Evolutionary conservation across 1,140 invertebrate species (phyloP).

Genomic region (Drosophila aff.): DNA sequence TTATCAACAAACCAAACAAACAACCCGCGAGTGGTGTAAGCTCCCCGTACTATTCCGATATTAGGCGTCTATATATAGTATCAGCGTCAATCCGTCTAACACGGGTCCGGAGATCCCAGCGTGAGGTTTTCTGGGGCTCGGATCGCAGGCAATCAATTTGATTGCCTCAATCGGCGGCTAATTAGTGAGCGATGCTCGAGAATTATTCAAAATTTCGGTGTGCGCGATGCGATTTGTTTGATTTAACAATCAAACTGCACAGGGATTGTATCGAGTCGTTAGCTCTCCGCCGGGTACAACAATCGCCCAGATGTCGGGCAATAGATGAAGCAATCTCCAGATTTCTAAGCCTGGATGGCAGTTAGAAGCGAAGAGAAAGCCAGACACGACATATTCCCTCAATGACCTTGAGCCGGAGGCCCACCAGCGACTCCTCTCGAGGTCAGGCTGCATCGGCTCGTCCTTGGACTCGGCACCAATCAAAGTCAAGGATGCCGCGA

Average conservation of each 20-base stretch:
- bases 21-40: constrained; percentile 28
- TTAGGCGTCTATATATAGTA: constrained; percentile 61
- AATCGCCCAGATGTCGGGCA: constrained; percentile 35
- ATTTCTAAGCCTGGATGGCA: constrained; percentile 20
- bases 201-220: constrained; percentile 56
- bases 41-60: constrained; percentile 52
- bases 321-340: constrained; percentile 66
- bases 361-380: constrained; percentile 32
- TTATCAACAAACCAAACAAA: constrained; percentile 72
- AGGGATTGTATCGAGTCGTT: constrained; percentile 14
- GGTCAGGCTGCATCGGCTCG: constrained; percentile 50
- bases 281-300: constrained; percentile 1
- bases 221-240: constrained; percentile 53
- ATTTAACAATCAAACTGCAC: constrained; percentile 50
- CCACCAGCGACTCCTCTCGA: constrained; percentile 45
- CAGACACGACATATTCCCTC: constrained; percentile 36
- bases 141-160: constrained; percentile 71
- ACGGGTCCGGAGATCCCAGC: constrained; percentile 51
- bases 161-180: constrained; percentile 81
- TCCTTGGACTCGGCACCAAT: constrained; percentile 63
- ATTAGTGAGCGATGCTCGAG: constrained; percentile 69
- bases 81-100: constrained; percentile 72
- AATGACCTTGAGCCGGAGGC: constrained; percentile 54
- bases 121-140: constrained; percentile 36
- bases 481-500: constrained; percentile 67